phyloP scores from a whole-genome alignment of 1,140 invertebrate genomes.

The Pomphorhynchus laevis region DNA sequence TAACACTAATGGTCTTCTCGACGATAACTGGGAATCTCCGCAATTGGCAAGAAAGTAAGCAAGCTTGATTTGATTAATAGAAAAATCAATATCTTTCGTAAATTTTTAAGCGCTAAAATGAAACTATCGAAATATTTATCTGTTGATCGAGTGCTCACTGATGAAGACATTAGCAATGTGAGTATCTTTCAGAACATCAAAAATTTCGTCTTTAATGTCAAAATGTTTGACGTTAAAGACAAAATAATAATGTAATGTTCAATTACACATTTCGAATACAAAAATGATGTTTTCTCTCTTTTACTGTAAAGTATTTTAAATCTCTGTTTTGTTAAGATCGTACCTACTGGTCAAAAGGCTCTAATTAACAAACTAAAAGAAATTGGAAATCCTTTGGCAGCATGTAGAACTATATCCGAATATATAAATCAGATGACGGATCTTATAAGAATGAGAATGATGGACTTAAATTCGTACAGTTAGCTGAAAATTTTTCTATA shows the following conservation, averaged over 20 bases:
- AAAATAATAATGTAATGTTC: too few relatives aligned
- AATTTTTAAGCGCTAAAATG: too few relatives aligned
- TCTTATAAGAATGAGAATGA: slow-evolving; percentile 6
- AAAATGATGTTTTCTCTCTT: too few relatives aligned
- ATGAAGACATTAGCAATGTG: background rate
- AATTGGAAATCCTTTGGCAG: slow-evolving; percentile 61
- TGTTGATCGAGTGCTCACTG: slow-evolving; percentile 2
- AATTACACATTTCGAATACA: too few relatives aligned
- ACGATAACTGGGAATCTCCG: slow-evolving; percentile 74
- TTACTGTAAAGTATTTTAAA: too few relatives aligned
- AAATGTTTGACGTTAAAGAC: too few relatives aligned
- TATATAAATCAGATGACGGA: slow-evolving; percentile 13
- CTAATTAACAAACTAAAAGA: slow-evolving; percentile 56
- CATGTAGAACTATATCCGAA: slow-evolving; percentile 5
- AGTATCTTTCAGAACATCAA: too few relatives aligned
- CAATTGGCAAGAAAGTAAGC: slow-evolving; percentile 5
- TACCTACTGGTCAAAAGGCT: slow-evolving; percentile 23
- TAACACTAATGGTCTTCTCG: slow-evolving; percentile 79
- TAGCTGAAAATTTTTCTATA: slow-evolving; percentile 15
- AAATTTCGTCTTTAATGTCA: too few relatives aligned
- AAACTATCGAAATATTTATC: slow-evolving; percentile 4
- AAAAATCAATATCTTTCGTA: too few relatives aligned
- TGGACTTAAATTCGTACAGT: slow-evolving; percentile 5
- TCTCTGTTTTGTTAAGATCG: slow-evolving; percentile 7
- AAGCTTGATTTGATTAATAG: too few relatives aligned